These are phyloP conservation scores for Cinclus mexicanus DNA, from an alignment of 2,113 vertebrate genomes.

Conservation along the genomic window DNA sequence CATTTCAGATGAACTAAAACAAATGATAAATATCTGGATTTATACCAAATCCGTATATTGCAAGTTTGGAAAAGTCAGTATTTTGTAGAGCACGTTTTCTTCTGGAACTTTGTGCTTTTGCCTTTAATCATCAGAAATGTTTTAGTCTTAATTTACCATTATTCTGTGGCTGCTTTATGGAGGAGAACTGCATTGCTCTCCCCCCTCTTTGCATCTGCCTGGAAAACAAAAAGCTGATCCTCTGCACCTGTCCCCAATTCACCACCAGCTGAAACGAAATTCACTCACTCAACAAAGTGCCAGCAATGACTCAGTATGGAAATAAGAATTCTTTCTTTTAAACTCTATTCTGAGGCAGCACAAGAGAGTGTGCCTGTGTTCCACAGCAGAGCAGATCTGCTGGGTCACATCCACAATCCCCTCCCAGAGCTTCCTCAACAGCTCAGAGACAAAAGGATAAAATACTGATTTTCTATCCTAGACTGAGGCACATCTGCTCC, in stretches of 20 bases:
- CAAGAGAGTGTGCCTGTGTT: neutral
- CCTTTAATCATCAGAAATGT: neutral
- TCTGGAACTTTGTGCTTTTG: neutral
- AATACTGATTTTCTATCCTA: neutral
- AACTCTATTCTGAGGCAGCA: neutral
- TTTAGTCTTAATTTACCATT: conserved; percentile 5
- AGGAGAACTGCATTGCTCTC: neutral
- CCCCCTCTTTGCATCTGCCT: conserved; percentile 10
- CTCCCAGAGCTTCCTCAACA: neutral
- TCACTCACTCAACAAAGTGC: neutral
- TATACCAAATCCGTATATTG: neutral
- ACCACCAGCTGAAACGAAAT: neutral
- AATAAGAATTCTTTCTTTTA: conserved; percentile 32
- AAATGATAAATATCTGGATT: neutral
- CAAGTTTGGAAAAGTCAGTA: neutral
- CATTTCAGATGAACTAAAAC: neutral
- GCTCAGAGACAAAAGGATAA: neutral
- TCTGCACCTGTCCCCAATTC: conserved; percentile 51
- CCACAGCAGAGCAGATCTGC: neutral
- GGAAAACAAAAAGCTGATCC: neutral
- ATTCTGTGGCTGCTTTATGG: conserved; percentile 24
- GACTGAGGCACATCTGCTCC: neutral
- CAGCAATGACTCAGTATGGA: conserved; percentile 44
- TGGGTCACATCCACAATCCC: neutral
- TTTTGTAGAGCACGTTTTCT: neutral